Evolutionary conservation across 2,113 vertebrate genomes (phyloP).

Genomic region (Hipposideros armiger): DNA sequence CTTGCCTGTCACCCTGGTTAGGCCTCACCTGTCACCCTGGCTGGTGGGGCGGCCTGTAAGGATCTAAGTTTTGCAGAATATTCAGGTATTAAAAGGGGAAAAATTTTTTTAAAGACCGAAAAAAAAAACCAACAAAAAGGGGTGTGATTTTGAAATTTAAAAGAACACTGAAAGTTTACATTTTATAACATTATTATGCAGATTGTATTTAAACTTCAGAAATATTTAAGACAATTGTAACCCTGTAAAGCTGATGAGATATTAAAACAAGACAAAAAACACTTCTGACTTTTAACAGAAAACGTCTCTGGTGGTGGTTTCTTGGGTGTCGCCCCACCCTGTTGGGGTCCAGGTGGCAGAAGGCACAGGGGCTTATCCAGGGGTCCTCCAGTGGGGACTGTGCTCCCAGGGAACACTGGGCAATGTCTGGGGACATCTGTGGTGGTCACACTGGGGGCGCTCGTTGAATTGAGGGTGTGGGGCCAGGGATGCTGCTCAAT

Average conservation of each 20-base stretch:
- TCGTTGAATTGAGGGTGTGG: not conserved
- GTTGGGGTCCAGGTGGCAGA: not conserved
- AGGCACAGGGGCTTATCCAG: not conserved
- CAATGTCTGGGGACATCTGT: not conserved
- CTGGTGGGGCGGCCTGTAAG: slow-evolving; percentile 55
- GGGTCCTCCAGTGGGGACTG: no score
- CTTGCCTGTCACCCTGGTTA: slow-evolving; percentile 19
- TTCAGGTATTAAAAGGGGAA: slow-evolving; percentile 87
- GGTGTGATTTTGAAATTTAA: slow-evolving; percentile 88
- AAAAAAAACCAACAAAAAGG: slow-evolving; percentile 49
- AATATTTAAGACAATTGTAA: slow-evolving; percentile 93
- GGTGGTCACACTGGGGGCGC: no score
- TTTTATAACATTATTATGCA: slow-evolving; percentile 93
- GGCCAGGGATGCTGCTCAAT: not conserved
- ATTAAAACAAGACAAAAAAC: slow-evolving; percentile 86
- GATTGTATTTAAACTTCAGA: slow-evolving; percentile 93
- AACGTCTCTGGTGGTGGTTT: not conserved
- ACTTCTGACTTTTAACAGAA: slow-evolving; percentile 53
- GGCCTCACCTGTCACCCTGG: not conserved
- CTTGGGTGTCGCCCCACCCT: no score
- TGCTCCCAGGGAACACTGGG: not conserved
- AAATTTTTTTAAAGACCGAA: not conserved
- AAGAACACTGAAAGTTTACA: slow-evolving; percentile 92
- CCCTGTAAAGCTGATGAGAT: slow-evolving; percentile 89
- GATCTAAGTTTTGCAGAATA: slow-evolving; percentile 85